These are phyloP conservation scores for Siphonodentalium dalli DNA, from an alignment of 2,888 invertebrate species.

Conservation along the genomic window DNA sequence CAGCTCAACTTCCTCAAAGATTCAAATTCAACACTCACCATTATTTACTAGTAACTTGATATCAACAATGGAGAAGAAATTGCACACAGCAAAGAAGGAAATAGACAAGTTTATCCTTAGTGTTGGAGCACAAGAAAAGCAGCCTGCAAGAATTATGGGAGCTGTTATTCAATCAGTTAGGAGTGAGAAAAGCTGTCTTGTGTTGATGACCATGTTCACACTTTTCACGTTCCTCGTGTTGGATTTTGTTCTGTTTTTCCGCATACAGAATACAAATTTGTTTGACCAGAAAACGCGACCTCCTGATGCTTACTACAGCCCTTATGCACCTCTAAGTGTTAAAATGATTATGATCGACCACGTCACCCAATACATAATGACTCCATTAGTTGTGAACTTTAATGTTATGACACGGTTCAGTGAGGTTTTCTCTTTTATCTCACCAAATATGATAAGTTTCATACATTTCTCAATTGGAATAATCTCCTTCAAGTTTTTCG, in stretches of 20 bases:
- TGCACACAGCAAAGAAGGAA: no score
- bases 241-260: slow-evolving; percentile 39
- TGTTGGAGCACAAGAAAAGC: no score
- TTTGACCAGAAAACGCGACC: slow-evolving; percentile 22
- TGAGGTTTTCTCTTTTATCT: slow-evolving; percentile 69
- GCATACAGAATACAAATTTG: slow-evolving; percentile 34
- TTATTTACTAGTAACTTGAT: no score
- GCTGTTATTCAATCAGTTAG: slow-evolving; percentile 24
- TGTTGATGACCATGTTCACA: slow-evolving; percentile 20
- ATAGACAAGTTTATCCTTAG: no score
- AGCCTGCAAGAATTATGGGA: no score
- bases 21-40: no score
- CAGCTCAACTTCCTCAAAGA: no score
- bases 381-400: slow-evolving; percentile 78
- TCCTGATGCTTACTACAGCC: slow-evolving; percentile 31
- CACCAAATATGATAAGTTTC: slow-evolving; percentile 84
- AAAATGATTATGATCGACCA: slow-evolving; percentile 85
- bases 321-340: slow-evolving; percentile 72
- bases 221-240: slow-evolving; percentile 39
- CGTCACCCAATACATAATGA: slow-evolving; percentile 82
- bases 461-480: slow-evolving; percentile 81
- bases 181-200: slow-evolving; percentile 26
- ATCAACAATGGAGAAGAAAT: no score
- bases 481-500: slow-evolving; percentile 77
- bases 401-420: slow-evolving; percentile 74